Percentiles rank a stretch among this genome's conserved stretches.
Conservation (phyloP, 2,797 vertebrate genomes). For the Holocentrus rufus region DNA sequence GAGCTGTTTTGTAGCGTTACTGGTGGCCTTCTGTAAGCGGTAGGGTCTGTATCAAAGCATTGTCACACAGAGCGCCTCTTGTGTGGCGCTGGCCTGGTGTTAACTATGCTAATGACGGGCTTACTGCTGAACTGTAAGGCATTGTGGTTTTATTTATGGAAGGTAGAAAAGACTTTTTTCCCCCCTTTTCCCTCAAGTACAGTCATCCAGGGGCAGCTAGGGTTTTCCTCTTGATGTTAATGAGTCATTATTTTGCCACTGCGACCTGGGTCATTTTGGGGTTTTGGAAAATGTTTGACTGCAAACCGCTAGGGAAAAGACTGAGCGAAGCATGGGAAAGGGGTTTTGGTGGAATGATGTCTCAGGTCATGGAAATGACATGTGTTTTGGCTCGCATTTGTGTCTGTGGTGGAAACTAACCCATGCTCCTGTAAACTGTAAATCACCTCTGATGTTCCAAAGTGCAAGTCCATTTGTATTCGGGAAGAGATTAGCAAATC, state of each 20-base stretch:
- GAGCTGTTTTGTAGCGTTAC: constrained; percentile 66
- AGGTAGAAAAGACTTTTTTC: constrained; percentile 47
- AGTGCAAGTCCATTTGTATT: not conserved
- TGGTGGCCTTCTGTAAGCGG: constrained; percentile 74
- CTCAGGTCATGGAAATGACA: constrained; percentile 17
- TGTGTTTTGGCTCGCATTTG: constrained; percentile 21
- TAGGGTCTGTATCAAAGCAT: constrained; percentile 74
- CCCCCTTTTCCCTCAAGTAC: constrained; percentile 36
- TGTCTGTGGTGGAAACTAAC: constrained; percentile 1
- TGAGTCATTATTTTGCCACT: constrained; percentile 49
- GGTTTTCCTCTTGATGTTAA: constrained; percentile 32
- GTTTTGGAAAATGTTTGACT: constrained; percentile 45
- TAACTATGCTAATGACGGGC: constrained; percentile 77
- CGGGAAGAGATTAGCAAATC: not conserved
- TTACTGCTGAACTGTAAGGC: constrained; percentile 66
- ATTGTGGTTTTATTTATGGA: constrained; percentile 61
- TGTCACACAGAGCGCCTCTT: constrained; percentile 76
- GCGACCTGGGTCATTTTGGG: constrained; percentile 35
- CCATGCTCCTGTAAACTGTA: not conserved
- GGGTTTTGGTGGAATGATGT: constrained; percentile 32
- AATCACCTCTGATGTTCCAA: not conserved
- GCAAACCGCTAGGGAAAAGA: constrained; percentile 18
- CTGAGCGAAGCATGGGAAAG: constrained; percentile 30
- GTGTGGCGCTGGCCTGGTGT: constrained; percentile 71
- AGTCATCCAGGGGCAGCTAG: constrained; percentile 29